Evolutionary conservation across 2,797 vertebrate genomes (phyloP), one percentile per base, ranked within the genome.

Genomic region (Acipenser transmontanus): DNA sequence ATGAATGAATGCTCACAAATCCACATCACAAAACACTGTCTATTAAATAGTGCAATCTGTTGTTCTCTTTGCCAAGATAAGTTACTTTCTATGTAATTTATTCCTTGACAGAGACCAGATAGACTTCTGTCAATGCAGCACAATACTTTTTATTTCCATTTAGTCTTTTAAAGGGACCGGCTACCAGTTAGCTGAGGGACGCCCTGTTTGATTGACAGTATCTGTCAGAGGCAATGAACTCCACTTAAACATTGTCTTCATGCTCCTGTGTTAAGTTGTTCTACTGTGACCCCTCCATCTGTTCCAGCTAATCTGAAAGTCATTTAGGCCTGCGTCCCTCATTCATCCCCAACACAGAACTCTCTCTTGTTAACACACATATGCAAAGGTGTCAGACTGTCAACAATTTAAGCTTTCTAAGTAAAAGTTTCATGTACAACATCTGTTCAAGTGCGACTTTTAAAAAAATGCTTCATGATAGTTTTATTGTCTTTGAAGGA

Each of bases 261-360:
- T 92, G 83, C 80, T 79, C 71, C 84, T 91, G 89, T 92, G 91
- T 92, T 88, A 88, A 92, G 88, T 88, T 91, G 90, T 88, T 93
- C 86, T 89, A 89, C 88, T 93, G 91, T 93, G 92, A 93, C 91
- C 92, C 82, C 88, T 87, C 92, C 93, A 93, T 94, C 93, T 94
- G 91, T 91, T 93, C 89, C 88, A 84, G 84, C 87, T 93, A 91
- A 92, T 93, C 90, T 91, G 87, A 91, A 89, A 90, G 87, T 91
- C 88, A 91, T 89, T 91, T 88, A 86, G 84, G 76, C 83, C 80
- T 68, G 52, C 60, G 66, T 78, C 81, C 81, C 74, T 82, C 79
- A 88, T 90, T 91, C 88, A 88, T 78, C 66, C 72, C 70, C 82
- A 85, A 86, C 84, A 84, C 82, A 85, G 82, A 71, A 20, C 84